Evolutionary conservation across 2,113 vertebrate species (phyloP), one percentile per base, ranked within the genome.

Genomic region (Menidia beryllina): DNA sequence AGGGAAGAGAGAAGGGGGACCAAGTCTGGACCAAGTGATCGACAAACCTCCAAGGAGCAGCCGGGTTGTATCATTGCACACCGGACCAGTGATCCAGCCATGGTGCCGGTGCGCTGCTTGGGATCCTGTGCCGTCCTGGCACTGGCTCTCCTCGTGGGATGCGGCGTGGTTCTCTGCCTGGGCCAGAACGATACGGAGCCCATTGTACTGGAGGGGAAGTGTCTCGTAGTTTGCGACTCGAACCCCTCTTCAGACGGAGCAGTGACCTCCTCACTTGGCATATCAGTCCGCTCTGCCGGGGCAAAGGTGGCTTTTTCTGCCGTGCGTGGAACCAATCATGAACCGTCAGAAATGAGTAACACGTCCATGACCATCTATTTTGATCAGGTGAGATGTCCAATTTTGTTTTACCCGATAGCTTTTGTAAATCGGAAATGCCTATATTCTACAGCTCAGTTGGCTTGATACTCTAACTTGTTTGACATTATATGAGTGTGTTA

Each of bases 331-430:
- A 97, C 96, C 84, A 97, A 97, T 90, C 96, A 97, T n/a, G 96
- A 97, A 68, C 96, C 96, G 2, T 97, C 96, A n/a, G 96, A 97
- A 84, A 97, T 97, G 96, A 97, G 96, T 94, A 97, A 97, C 93
- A 96, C 97, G 78, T 98, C 97, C 82, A 99, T 97, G 96, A 98
- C 96, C 88, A 99, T 99, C 94, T 99, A 99, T 87, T 99, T 99
- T 91, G 97, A 98, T 93, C 97, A 99, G 96, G 97, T 99, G 90
- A 94, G 93, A 69, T 70, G 17, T 79, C 58, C 24, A 72, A 50
- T 75, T 59, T 30, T 6, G 15, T 43, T 0, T 19, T 11, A 9
- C 38, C 2, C 39, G 47, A 34, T 12, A 58, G 11, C 72, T 11
- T 17, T 17, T 26, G 11, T n/a, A 21, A 49, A 69, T 60, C n/a